Conservation (phyloP, 2,888 invertebrate species). For the Pachycephus smyrnensis region DNA sequence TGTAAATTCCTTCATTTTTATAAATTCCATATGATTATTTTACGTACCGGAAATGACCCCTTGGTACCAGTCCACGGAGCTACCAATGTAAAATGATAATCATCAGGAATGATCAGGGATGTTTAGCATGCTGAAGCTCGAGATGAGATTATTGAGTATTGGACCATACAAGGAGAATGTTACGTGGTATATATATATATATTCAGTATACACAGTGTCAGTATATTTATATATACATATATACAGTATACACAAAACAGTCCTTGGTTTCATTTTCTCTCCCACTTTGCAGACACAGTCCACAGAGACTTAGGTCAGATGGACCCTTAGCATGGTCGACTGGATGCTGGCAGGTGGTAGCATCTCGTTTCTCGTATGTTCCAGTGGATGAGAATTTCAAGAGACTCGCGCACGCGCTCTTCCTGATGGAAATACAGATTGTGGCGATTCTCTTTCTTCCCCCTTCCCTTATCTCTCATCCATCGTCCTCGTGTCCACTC, state of each 20-base stretch:
- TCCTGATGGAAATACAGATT: slow-evolving; percentile 63
- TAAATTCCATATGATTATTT: no score
- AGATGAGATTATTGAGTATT: background rate
- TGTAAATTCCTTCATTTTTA: no score
- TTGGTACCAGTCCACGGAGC: no score
- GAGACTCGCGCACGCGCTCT: slow-evolving; percentile 62
- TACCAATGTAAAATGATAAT: background rate
- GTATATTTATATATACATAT: no score
- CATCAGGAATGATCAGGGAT: background rate
- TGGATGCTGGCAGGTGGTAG: slow-evolving; percentile 54
- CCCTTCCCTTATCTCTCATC: slow-evolving; percentile 35
- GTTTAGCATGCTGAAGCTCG: background rate
- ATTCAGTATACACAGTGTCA: no score
- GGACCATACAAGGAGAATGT: background rate
- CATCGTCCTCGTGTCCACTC: slow-evolving; percentile 36
- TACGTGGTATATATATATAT: no score
- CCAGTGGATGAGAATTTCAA: slow-evolving; percentile 59
- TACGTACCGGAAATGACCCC: no score
- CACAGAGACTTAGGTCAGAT: background rate
- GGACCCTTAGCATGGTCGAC: background rate
- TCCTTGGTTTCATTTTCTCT: background rate
- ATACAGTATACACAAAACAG: background rate
- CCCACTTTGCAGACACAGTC: background rate
- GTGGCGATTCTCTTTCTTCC: slow-evolving; percentile 42
- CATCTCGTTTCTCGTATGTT: slow-evolving; percentile 50